Percentiles rank a stretch among this genome's conserved stretches.
phyloP scores from a whole-genome alignment of 2,888 invertebrate species.

The Pseudoips prasinana region DNA sequence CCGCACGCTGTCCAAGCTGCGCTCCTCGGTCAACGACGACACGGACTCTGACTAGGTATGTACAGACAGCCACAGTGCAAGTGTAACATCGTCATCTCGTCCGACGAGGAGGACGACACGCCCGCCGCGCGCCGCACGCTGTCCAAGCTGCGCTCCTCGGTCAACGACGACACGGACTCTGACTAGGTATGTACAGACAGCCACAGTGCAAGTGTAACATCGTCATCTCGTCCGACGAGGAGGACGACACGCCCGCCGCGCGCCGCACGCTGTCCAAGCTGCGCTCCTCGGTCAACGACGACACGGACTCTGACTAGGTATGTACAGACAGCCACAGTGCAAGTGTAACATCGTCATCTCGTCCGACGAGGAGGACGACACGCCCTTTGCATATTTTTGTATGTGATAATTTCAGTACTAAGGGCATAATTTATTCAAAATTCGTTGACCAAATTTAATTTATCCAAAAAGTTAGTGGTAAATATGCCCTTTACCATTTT shows the following conservation, averaged over 20 bases:
- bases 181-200: constrained; percentile 43
- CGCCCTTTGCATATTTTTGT: too few relatives aligned
- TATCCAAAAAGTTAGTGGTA: too few relatives aligned
- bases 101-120: constrained; percentile 44
- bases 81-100: constrained; percentile 70
- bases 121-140: constrained; percentile 50
- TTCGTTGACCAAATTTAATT: too few relatives aligned
- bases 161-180: constrained; percentile 64
- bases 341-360: too few relatives aligned
- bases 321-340: too few relatives aligned
- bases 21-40: constrained; percentile 28
- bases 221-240: constrained; percentile 74
- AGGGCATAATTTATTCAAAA: too few relatives aligned
- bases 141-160: constrained; percentile 56
- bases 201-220: constrained; percentile 71
- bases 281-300: constrained; percentile 63
- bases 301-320: constrained; percentile 58
- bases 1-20: constrained; percentile 69
- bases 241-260: constrained; percentile 70
- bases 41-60: constrained; percentile 7
- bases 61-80: constrained; percentile 54
- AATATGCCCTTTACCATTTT: too few relatives aligned
- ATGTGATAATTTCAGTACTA: too few relatives aligned
- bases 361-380: too few relatives aligned
- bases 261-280: constrained; percentile 67